phyloP scores from a whole-genome alignment of 35 echinoderm and acorn worm species.

The Lytechinus pictus region DNA sequence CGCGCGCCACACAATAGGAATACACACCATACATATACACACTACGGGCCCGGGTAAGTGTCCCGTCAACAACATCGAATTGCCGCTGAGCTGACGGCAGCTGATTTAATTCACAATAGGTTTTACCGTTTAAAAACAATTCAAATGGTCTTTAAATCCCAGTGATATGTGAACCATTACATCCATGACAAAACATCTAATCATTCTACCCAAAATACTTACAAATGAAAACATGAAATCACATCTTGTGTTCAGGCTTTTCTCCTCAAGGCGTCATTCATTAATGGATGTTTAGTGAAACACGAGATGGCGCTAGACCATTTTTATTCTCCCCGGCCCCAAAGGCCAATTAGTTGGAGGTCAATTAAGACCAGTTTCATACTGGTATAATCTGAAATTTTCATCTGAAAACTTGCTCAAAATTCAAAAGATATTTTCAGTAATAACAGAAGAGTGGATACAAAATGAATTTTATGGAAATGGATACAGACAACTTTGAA shows the following conservation, averaged over 20 bases:
- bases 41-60: not conserved
- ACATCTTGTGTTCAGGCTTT: not conserved
- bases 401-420: no score
- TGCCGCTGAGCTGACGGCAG: not conserved
- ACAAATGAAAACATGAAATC: not conserved
- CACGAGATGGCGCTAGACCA: not conserved
- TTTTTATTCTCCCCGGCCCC: no score
- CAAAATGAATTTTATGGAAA: no score
- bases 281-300: not conserved
- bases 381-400: no score
- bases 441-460: no score
- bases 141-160: not conserved
- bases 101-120: not conserved
- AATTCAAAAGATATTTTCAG: no score
- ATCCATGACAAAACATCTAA: not conserved
- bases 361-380: no score
- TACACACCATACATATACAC: not conserved
- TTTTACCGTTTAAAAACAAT: not conserved
- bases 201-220: not conserved
- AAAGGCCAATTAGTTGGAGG: no score
- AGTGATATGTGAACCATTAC: not conserved
- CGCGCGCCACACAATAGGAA: not conserved
- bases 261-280: not conserved
- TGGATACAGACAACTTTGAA: no score
- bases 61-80: not conserved